Evolutionary conservation across 2,888 invertebrate genomes (phyloP).

Genomic region (Drosophila cognata): DNA sequence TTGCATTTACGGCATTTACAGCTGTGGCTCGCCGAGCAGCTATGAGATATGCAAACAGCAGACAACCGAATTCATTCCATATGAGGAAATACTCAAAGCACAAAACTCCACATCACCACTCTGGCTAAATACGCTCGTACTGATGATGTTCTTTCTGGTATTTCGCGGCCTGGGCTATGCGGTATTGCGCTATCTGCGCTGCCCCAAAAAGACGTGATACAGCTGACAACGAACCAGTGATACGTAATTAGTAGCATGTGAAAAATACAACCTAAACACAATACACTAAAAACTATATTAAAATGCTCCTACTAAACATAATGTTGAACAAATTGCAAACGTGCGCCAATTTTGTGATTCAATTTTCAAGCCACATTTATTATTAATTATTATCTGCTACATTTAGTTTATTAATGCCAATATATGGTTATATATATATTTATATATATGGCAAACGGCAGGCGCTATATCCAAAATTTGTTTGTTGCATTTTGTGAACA

Average conservation of each 20-base stretch:
- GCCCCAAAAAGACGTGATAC: slow-evolving; percentile 86
- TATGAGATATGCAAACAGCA: slow-evolving; percentile 88
- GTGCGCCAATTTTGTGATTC: slow-evolving; percentile 77
- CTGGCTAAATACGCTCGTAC: slow-evolving; percentile 90
- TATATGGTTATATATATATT: slow-evolving; percentile 15
- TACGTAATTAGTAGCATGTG: slow-evolving; percentile 62
- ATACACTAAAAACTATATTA: slow-evolving; percentile 8
- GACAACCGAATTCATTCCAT: slow-evolving; percentile 87
- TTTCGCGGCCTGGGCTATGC: slow-evolving; percentile 90
- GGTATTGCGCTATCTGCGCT: slow-evolving; percentile 89
- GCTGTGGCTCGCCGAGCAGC: slow-evolving; percentile 89
- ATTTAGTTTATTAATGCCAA: slow-evolving; percentile 34
- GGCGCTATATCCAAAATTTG: slow-evolving; percentile 60
- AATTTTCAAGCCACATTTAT: slow-evolving; percentile 72
- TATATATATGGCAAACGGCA: slow-evolving; percentile 47
- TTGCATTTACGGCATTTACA: slow-evolving; percentile 79
- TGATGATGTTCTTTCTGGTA: slow-evolving; percentile 89
- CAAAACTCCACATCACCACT: slow-evolving; percentile 88
- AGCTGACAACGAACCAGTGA: slow-evolving; percentile 75
- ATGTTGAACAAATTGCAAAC: slow-evolving; percentile 68
- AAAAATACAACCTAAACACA: slow-evolving; percentile 7
- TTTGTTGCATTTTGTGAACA: slow-evolving; percentile 64
- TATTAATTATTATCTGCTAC: slow-evolving; percentile 41
- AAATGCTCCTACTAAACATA: slow-evolving; percentile 22
- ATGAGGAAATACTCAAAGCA: slow-evolving; percentile 88